phyloP scores from a whole-genome alignment of 2,113 vertebrate genomes.

The Galeopterus variegatus region DNA sequence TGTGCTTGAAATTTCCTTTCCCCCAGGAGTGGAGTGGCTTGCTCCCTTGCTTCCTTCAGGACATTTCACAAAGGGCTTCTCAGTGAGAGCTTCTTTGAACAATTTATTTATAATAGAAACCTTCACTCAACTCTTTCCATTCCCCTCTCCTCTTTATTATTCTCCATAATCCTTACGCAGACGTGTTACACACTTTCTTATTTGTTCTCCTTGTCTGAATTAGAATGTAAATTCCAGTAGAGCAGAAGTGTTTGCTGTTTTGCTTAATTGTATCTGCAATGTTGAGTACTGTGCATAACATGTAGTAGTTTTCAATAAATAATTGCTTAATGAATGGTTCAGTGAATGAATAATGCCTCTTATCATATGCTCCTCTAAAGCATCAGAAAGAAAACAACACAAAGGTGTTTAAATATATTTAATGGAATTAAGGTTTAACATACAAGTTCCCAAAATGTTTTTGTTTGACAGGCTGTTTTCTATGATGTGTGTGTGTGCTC shows the following conservation, averaged over 20 bases:
- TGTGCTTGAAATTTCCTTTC: not conserved
- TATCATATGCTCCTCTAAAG: not conserved
- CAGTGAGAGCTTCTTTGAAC: not conserved
- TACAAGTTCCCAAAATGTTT: not conserved
- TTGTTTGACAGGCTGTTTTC: not conserved
- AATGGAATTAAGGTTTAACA: not conserved
- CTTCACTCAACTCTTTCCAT: not conserved
- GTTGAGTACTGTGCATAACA: not conserved
- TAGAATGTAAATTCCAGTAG: not conserved
- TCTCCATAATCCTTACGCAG: not conserved
- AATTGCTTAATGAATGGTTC: not conserved
- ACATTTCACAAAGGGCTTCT: not conserved
- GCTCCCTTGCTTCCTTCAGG: not conserved
- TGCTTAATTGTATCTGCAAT: not conserved
- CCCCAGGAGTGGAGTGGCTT: not conserved
- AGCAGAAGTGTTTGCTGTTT: not conserved
- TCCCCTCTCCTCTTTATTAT: not conserved
- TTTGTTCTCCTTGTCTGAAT: not conserved
- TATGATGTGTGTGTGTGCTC: not conserved
- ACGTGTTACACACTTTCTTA: not conserved
- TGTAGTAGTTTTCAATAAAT: not conserved
- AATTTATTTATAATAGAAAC: not conserved
- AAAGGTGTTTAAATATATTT: not conserved
- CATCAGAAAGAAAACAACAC: not conserved
- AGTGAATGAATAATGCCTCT: not conserved